These are phyloP conservation scores for Tringa solitaria DNA, from an alignment of 2,113 vertebrate species.

Conservation along the genomic window DNA sequence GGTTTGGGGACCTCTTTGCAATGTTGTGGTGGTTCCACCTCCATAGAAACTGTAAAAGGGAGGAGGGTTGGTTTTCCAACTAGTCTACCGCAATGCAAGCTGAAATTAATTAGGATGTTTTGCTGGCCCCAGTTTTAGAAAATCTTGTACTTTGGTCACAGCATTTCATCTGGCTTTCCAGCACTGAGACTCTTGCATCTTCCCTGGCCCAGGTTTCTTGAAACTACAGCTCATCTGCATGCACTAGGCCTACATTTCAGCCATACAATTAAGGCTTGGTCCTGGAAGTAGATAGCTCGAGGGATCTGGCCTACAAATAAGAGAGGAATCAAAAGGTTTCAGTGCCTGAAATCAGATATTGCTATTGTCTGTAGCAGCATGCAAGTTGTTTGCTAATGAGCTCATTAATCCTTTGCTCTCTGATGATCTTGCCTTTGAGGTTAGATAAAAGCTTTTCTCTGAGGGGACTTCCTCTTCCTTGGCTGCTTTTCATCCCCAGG, in stretches of 20 bases:
- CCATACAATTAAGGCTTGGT: background rate
- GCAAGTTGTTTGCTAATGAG: background rate
- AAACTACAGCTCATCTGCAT: background rate
- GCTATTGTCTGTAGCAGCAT: background rate
- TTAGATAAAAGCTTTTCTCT: conserved; percentile 10
- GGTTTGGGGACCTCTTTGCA: background rate
- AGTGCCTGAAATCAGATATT: background rate
- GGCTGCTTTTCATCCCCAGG: background rate
- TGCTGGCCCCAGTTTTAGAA: background rate
- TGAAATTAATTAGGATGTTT: background rate
- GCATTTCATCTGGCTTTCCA: background rate
- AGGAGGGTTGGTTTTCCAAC: background rate
- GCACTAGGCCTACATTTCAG: background rate
- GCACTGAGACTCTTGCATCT: background rate
- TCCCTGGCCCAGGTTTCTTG: background rate
- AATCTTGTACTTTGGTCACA: background rate
- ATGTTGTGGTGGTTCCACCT: background rate
- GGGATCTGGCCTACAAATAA: background rate
- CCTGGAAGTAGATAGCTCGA: background rate
- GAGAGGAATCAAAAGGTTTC: background rate
- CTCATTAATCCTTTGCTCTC: background rate
- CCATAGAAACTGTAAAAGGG: background rate
- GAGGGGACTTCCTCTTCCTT: background rate
- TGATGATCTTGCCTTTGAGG: conserved; percentile 10
- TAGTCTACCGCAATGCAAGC: background rate